Conservation (phyloP, 2,797 vertebrate species). For the Petrocephalus schoutedeni region DNA sequence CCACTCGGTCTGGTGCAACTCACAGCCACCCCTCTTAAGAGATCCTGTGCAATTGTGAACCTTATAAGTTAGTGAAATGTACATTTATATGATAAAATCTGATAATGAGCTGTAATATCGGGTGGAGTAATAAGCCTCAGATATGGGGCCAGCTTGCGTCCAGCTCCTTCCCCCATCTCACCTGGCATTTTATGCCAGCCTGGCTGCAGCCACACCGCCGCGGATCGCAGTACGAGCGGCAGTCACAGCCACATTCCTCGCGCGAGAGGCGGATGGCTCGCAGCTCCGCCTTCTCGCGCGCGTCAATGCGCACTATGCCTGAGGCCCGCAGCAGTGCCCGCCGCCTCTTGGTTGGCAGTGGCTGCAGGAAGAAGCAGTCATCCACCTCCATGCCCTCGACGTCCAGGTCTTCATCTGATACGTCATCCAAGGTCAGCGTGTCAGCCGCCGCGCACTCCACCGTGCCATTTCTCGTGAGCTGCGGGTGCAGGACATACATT, state of each 20-base stretch:
- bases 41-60: neutral
- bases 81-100: neutral
- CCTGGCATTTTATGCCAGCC: constrained; percentile 98
- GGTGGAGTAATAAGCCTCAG: neutral
- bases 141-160: neutral
- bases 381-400: constrained; percentile 89
- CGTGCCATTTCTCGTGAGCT: constrained; percentile 89
- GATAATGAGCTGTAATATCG: neutral
- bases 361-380: constrained; percentile 93
- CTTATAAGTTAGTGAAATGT: neutral
- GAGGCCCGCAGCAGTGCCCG: constrained; percentile 83
- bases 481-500: constrained; percentile 15
- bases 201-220: constrained; percentile 91
- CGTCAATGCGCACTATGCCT: constrained; percentile 86
- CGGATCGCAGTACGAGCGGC: constrained; percentile 88
- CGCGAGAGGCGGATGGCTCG: constrained; percentile 87
- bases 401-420: constrained; percentile 90
- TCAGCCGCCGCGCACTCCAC: constrained; percentile 86
- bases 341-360: constrained; percentile 84
- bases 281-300: constrained; percentile 86
- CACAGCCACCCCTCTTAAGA: neutral
- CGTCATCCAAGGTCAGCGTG: constrained; percentile 83
- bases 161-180: constrained; percentile 43
- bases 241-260: constrained; percentile 93
- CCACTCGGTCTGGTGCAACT: neutral